A percentile compares a stretch with the other conserved stretches of the same genome.
Conservation (phyloP, 2,797 vertebrate species). For the Danio aesculapii region DNA sequence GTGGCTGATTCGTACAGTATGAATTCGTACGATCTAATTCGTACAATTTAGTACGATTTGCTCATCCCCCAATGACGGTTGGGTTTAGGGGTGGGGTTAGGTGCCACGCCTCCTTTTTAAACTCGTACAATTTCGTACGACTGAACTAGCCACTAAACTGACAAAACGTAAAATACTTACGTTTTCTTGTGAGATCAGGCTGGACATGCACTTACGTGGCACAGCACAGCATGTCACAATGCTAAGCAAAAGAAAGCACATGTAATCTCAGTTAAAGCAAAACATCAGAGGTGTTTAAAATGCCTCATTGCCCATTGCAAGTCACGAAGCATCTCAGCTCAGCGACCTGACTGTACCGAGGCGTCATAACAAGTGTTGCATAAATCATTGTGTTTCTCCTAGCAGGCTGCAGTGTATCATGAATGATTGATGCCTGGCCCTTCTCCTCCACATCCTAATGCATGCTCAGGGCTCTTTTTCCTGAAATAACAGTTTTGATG, state of each 20-base stretch:
- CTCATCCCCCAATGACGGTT: too few relatives aligned
- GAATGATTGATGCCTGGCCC: slow-evolving; percentile 63
- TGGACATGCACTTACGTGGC: neutral
- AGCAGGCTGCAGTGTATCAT: slow-evolving; percentile 59
- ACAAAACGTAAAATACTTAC: too few relatives aligned
- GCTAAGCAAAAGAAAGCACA: neutral
- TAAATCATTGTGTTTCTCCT: slow-evolving; percentile 65
- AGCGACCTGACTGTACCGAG: slow-evolving; percentile 37
- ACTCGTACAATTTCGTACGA: too few relatives aligned
- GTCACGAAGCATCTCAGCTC: slow-evolving; percentile 40
- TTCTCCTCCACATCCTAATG: slow-evolving; percentile 47
- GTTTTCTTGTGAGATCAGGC: too few relatives aligned
- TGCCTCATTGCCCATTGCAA: slow-evolving; percentile 51
- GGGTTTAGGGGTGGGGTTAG: too few relatives aligned
- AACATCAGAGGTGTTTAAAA: slow-evolving; percentile 59
- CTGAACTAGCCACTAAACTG: too few relatives aligned
- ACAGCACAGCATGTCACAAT: neutral
- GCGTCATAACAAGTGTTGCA: slow-evolving; percentile 66
- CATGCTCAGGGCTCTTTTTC: slow-evolving; percentile 51
- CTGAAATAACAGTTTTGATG: slow-evolving; percentile 62
- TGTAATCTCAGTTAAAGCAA: slow-evolving; percentile 38
- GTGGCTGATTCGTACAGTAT: too few relatives aligned
- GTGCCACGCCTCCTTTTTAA: too few relatives aligned
- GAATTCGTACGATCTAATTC: too few relatives aligned
- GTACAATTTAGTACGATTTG: too few relatives aligned